These are phyloP conservation scores for Phaonia tiefii DNA, from an alignment of 2,888 invertebrate species.

Conservation along the genomic window DNA sequence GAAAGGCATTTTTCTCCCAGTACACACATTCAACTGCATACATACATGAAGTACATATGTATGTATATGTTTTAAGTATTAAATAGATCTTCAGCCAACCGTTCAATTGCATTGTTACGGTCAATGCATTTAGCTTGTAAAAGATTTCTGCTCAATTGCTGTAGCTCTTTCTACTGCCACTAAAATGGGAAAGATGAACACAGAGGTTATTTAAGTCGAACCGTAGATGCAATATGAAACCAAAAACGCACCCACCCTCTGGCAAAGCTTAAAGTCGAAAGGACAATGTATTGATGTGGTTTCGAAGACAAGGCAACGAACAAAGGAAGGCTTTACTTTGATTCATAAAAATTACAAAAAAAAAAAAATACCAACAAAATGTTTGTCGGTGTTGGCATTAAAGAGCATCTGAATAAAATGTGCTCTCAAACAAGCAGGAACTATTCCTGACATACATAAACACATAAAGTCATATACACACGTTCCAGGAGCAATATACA, in stretches of 20 bases:
- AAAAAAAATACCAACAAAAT: constrained; percentile 12
- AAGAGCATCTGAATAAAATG: neutral
- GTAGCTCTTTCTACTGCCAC: neutral
- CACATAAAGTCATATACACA: constrained; percentile 17
- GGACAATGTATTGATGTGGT: constrained; percentile 52
- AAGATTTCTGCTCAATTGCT: constrained; percentile 30
- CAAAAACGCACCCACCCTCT: too few relatives aligned
- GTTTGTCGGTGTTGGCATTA: constrained; percentile 22
- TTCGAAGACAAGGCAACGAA: constrained; percentile 52
- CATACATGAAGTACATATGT: neutral
- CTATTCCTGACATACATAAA: constrained; percentile 12
- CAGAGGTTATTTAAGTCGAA: too few relatives aligned
- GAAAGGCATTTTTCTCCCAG: neutral
- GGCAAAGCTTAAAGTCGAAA: neutral
- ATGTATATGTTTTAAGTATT: constrained; percentile 14
- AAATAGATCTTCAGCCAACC: constrained; percentile 57
- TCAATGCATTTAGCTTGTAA: constrained; percentile 51
- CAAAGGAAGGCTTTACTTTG: neutral
- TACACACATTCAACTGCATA: neutral
- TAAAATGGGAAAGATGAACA: neutral
- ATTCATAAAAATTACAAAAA: constrained; percentile 27
- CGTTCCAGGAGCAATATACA: neutral
- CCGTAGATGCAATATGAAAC: too few relatives aligned
- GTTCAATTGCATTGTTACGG: constrained; percentile 62
- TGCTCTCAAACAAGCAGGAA: neutral